Evolutionary conservation across 2,113 vertebrate genomes (phyloP).

Genomic region (Xiphorhynchus elegans): DNA sequence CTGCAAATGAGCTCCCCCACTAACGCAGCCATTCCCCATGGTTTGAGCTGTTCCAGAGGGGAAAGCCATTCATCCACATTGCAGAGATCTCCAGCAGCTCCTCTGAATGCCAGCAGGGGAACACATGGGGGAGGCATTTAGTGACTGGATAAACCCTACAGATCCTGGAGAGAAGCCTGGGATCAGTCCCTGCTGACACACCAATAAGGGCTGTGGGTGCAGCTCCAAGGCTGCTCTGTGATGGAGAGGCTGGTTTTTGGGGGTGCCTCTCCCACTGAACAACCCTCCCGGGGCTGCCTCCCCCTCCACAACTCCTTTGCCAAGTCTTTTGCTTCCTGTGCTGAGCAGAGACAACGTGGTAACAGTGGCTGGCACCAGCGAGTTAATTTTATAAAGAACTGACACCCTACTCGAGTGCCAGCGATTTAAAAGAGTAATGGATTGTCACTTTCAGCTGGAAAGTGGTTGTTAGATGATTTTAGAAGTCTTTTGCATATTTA

Average conservation of each 20-base stretch:
- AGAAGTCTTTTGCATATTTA: constrained; percentile 75
- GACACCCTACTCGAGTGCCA: constrained; percentile 41
- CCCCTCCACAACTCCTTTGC: not conserved
- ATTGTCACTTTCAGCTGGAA: constrained; percentile 72
- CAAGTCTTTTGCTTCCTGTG: not conserved
- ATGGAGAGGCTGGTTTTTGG: not conserved
- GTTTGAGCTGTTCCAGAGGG: not conserved
- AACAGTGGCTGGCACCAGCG: constrained; percentile 34
- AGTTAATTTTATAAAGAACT: constrained; percentile 59
- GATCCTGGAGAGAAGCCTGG: not conserved
- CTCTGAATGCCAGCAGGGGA: not conserved
- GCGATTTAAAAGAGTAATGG: constrained; percentile 68
- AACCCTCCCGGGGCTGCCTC: not conserved
- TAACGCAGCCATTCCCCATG: not conserved
- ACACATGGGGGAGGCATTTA: not conserved
- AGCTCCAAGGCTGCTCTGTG: not conserved
- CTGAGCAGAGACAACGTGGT: constrained; percentile 25
- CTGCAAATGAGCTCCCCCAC: not conserved
- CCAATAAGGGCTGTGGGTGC: not conserved
- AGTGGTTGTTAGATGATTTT: constrained; percentile 65
- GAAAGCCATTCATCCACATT: not conserved
- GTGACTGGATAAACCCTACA: not conserved
- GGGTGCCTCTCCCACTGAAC: not conserved
- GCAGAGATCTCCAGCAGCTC: not conserved
- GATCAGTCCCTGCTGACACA: not conserved